These are phyloP conservation scores for Rostratula benghalensis DNA, from an alignment of 2,113 vertebrate species.

Conservation along the genomic window DNA sequence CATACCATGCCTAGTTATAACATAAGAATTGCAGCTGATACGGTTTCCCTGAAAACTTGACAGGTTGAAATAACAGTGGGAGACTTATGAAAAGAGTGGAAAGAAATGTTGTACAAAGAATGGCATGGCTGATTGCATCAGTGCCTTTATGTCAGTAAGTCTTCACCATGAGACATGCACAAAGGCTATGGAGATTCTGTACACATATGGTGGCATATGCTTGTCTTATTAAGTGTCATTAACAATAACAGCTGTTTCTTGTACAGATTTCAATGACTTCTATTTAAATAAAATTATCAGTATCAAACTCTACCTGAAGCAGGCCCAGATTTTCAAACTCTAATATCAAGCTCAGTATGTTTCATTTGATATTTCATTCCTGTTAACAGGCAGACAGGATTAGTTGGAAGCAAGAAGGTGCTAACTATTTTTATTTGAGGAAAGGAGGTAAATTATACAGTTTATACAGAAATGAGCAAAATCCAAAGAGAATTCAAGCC, in stretches of 20 bases:
- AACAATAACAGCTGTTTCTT: not conserved
- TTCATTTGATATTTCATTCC: not conserved
- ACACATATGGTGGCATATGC: not conserved
- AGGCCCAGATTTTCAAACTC: not conserved
- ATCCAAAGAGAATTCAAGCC: not conserved
- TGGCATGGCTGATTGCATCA: not conserved
- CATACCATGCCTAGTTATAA: not conserved
- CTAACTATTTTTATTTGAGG: not conserved
- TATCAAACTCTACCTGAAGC: not conserved
- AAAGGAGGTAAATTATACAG: not conserved
- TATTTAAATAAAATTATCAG: not conserved
- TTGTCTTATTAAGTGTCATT: not conserved
- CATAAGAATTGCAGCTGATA: not conserved
- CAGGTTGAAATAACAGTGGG: conserved; percentile 34
- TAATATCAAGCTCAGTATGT: not conserved
- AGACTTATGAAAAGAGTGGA: not conserved
- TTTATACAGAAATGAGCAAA: not conserved
- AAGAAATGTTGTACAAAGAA: not conserved
- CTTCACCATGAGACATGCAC: not conserved
- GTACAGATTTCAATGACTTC: not conserved
- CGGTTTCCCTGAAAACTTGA: not conserved
- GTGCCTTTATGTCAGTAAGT: not conserved
- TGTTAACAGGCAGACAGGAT: not conserved
- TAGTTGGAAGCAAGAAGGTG: not conserved
- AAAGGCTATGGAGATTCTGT: not conserved